Evolutionary conservation across 2,797 vertebrate species (phyloP).

Genomic region (Gadopsis bispinosus): DNA sequence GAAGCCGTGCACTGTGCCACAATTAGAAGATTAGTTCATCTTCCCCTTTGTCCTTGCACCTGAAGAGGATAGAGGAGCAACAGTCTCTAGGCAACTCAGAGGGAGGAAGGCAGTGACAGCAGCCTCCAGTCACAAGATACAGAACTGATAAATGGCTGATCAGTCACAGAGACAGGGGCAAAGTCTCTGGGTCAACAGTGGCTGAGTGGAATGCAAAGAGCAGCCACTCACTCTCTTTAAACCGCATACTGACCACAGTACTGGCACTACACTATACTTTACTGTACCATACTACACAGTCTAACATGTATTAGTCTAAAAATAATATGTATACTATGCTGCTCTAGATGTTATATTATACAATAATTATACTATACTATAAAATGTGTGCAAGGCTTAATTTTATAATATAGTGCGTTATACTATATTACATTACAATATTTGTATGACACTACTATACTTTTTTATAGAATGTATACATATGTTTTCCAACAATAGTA

Average conservation of each 20-base stretch:
- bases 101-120: conserved; percentile 57
- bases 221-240: conserved; percentile 36
- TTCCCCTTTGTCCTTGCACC: conserved; percentile 64
- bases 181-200: conserved; percentile 72
- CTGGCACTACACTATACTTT: neutral
- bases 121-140: conserved; percentile 73
- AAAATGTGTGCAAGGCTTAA: no score
- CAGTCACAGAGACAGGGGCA: conserved; percentile 71
- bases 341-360: no score
- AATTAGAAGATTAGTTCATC: conserved; percentile 44
- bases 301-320: neutral
- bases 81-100: conserved; percentile 73
- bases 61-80: conserved; percentile 58
- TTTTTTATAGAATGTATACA: neutral
- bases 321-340: neutral
- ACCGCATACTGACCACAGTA: conserved; percentile 16
- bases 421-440: neutral
- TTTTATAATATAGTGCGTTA: neutral
- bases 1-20: conserved; percentile 12
- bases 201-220: conserved; percentile 72
- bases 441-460: neutral
- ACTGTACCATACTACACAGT: neutral
- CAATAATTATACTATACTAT: no score
- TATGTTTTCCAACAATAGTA: no score
- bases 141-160: conserved; percentile 79